These are phyloP conservation scores for Caenorhabditis zanzibari DNA, from an alignment of 2,888 invertebrate genomes.

Conservation along the genomic window DNA sequence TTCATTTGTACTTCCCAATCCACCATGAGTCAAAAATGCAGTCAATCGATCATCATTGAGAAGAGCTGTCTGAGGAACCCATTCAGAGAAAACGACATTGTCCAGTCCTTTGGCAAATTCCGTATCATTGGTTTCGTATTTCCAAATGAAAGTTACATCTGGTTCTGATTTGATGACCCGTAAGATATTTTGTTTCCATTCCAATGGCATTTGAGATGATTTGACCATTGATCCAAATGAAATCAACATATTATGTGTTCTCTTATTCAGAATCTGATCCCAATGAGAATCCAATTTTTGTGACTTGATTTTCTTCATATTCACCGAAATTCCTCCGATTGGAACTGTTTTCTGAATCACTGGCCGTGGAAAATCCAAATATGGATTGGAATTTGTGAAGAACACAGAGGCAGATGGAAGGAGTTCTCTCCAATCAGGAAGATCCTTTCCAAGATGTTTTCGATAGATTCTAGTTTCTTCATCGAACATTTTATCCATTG, in stretches of 20 bases:
- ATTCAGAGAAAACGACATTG: constrained; percentile 53
- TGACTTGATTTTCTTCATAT: constrained; percentile 44
- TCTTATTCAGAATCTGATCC: constrained; percentile 37
- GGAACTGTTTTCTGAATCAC: constrained; percentile 64
- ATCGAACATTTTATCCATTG: constrained; percentile 49
- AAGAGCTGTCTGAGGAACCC: constrained; percentile 64
- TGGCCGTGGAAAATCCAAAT: constrained; percentile 68
- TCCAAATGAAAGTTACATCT: constrained; percentile 66
- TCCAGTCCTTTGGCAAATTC: constrained; percentile 27
- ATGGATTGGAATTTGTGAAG: constrained; percentile 69
- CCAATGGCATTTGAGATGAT: constrained; percentile 47
- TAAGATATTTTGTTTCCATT: constrained; percentile 46
- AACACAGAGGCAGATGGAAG: constrained; percentile 52
- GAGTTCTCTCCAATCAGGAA: constrained; percentile 56
- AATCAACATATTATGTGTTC: constrained; percentile 43
- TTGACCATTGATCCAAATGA: constrained; percentile 58
- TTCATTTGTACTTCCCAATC: constrained; percentile 61
- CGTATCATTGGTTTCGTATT: constrained; percentile 54
- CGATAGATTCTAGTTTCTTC: constrained; percentile 22
- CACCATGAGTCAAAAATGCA: constrained; percentile 61
- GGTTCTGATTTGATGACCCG: constrained; percentile 40
- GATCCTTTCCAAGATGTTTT: constrained; percentile 25
- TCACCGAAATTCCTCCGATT: constrained; percentile 69
- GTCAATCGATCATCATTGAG: constrained; percentile 46
- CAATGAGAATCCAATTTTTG: constrained; percentile 39